Evolutionary conservation across 2,113 vertebrate species (phyloP).

Genomic region (Poeciliopsis occidentalis): DNA sequence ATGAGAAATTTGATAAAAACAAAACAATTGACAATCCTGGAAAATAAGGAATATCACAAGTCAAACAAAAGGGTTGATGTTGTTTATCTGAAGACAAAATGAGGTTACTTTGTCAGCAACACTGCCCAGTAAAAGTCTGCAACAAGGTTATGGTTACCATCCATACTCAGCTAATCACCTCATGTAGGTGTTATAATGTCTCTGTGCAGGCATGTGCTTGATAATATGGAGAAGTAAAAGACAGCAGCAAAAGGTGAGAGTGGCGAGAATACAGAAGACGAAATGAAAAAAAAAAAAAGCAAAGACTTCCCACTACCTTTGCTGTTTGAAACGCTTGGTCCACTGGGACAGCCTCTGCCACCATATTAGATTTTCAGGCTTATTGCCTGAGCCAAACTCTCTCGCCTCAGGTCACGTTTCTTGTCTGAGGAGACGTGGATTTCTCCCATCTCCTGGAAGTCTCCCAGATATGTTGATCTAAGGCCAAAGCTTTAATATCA

Average conservation of each 20-base stretch:
- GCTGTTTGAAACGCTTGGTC: constrained; percentile 52
- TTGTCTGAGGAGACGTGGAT: constrained; percentile 41
- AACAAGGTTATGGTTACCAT: constrained; percentile 74
- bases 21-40: constrained; percentile 19
- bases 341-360: constrained; percentile 61
- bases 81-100: constrained; percentile 69
- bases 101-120: constrained; percentile 63
- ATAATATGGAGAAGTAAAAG: constrained; percentile 11
- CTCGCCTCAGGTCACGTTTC: constrained; percentile 59
- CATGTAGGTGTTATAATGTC: constrained; percentile 34
- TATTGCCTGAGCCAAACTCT: constrained; percentile 72
- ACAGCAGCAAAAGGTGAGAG: neutral
- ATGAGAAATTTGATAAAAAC: constrained; percentile 6
- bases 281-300: neutral
- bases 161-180: constrained; percentile 65
- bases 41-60: constrained; percentile 12
- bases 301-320: constrained; percentile 2
- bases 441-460: constrained; percentile 39
- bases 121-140: constrained; percentile 70
- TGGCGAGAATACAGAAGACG: constrained; percentile 21
- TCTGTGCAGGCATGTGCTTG: constrained; percentile 18
- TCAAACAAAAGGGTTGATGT: constrained; percentile 73
- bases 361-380: constrained; percentile 76
- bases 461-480: constrained; percentile 58
- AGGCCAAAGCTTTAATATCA: constrained; percentile 60